These are phyloP conservation scores for Picus viridis DNA, from an alignment of 2,797 vertebrate genomes.

Conservation along the genomic window DNA sequence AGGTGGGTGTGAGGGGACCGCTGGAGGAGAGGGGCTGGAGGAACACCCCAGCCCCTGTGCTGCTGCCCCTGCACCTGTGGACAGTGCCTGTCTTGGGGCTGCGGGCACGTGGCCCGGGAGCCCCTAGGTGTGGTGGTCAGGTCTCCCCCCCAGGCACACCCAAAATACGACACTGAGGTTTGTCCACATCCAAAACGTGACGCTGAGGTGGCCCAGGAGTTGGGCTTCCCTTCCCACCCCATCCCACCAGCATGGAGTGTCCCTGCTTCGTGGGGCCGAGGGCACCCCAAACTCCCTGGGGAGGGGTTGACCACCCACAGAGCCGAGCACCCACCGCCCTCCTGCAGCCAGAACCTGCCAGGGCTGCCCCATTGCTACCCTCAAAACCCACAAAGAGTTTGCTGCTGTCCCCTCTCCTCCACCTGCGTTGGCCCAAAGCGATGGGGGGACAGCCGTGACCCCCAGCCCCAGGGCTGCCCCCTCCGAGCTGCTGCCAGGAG, in stretches of 20 bases:
- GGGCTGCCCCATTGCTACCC: background rate
- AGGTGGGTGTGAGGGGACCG: background rate
- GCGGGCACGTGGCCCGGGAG: rapidly evolving
- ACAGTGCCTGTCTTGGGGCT: rapidly evolving
- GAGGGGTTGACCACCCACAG: background rate
- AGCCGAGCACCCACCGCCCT: background rate
- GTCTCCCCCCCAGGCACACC: rapidly evolving
- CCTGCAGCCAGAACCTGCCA: background rate
- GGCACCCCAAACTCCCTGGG: background rate
- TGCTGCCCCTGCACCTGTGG: rapidly evolving
- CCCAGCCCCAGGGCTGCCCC: background rate
- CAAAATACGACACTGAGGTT: rapidly evolving
- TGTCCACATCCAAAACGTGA: rapidly evolving
- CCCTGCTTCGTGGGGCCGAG: rapidly evolving
- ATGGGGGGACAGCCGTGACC: background rate
- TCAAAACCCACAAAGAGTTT: background rate
- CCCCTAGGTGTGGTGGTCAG: rapidly evolving
- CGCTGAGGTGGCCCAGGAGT: background rate
- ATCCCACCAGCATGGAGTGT: rapidly evolving
- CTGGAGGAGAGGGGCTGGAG: background rate
- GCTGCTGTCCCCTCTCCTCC: background rate
- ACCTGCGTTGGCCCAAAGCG: background rate
- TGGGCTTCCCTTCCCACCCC: background rate
- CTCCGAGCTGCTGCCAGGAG: background rate
- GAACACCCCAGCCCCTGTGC: background rate